A percentile compares a stretch with the other conserved stretches of the same genome.
These are phyloP conservation scores for Equus quagga DNA, from an alignment of 2,113 vertebrate species.

Conservation along the genomic window DNA sequence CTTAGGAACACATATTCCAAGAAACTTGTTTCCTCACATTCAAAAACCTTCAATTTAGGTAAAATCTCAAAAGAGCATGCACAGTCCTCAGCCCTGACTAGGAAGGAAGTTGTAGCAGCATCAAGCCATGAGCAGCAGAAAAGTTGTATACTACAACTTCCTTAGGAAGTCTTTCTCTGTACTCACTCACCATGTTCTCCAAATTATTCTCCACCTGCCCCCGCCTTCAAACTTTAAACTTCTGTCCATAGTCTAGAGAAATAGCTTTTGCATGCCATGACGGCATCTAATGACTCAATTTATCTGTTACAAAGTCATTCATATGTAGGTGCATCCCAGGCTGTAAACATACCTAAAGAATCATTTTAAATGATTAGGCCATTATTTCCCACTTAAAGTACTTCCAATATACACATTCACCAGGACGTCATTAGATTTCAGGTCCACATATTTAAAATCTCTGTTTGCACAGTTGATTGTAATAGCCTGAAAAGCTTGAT, in stretches of 20 bases:
- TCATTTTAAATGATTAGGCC: slow-evolving; percentile 36
- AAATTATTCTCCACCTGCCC: neutral
- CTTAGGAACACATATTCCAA: neutral
- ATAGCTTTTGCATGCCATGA: neutral
- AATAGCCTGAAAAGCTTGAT: slow-evolving; percentile 13
- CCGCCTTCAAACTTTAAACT: neutral
- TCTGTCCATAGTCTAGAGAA: neutral
- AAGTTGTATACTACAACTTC: neutral
- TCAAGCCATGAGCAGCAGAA: neutral
- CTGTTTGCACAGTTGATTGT: neutral
- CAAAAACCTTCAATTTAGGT: slow-evolving; percentile 5
- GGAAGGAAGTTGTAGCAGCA: neutral
- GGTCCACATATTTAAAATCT: slow-evolving; percentile 45
- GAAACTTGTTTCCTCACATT: neutral
- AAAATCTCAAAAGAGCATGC: neutral
- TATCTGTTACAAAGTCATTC: slow-evolving; percentile 1
- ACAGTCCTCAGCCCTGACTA: neutral
- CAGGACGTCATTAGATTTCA: slow-evolving; percentile 41
- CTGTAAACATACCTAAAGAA: slow-evolving; percentile 1
- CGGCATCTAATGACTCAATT: neutral
- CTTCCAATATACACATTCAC: neutral
- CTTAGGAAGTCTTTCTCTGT: neutral
- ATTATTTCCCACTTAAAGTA: slow-evolving; percentile 41
- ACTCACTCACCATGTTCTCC: neutral
- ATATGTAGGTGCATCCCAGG: slow-evolving; percentile 14